Conservation (phyloP, 2,797 vertebrate species). For the Silurus aristotelis region DNA sequence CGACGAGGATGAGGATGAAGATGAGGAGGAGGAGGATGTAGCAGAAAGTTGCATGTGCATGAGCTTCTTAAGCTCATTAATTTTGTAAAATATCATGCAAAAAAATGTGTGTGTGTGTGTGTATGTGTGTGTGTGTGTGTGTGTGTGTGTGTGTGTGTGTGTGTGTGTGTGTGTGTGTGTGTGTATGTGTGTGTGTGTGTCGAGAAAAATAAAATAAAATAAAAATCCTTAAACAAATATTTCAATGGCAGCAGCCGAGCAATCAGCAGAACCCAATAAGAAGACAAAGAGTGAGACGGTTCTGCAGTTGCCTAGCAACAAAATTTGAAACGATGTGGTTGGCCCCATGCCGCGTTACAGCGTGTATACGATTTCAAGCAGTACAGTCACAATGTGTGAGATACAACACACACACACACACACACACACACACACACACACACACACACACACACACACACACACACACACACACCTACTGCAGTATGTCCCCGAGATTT, state of each 20-base stretch:
- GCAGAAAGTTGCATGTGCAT: not conserved
- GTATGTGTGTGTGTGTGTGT: conserved; percentile 55
- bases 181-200: conserved; percentile 61
- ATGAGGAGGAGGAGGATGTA: not conserved
- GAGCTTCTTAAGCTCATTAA: not conserved
- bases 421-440: not conserved
- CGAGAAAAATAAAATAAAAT: not conserved
- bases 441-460: conserved; percentile 2
- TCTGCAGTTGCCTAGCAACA: conserved; percentile 83
- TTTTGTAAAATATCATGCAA: not conserved
- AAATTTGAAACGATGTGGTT: conserved; percentile 76
- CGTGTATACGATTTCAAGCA: conserved; percentile 75
- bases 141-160: conserved; percentile 54
- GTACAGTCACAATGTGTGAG: conserved; percentile 61
- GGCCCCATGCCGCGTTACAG: conserved; percentile 72
- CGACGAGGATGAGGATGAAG: not conserved
- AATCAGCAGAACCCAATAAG: conserved; percentile 70
- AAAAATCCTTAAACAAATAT: conserved; percentile 73
- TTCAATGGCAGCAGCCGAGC: conserved; percentile 69
- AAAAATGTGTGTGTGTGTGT: not conserved
- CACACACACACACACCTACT: not conserved
- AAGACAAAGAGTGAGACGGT: conserved; percentile 68
- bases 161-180: conserved; percentile 62
- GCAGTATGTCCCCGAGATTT: no score
- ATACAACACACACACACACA: conserved; percentile 11